Conservation (phyloP, 2,797 vertebrate species). For the Microctenopoma stevenorrisi region DNA sequence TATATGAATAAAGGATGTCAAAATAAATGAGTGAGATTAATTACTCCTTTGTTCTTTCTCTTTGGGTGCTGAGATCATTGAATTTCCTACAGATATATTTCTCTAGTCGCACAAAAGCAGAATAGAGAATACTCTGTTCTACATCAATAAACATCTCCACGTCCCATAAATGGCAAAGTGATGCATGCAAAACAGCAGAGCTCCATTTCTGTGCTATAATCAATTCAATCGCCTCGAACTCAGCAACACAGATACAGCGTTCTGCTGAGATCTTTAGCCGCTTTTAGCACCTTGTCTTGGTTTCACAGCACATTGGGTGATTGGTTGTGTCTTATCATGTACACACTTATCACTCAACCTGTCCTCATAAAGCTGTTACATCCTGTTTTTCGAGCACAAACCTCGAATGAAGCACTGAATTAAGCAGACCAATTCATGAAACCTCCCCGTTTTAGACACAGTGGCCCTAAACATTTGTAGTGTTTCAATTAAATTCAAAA, state of each 20-base stretch:
- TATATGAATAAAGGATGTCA: slow-evolving; percentile 50
- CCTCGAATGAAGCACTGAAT: no score
- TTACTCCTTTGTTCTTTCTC: slow-evolving; percentile 19
- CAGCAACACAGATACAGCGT: no score
- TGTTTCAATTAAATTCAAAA: no score
- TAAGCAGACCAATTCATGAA: no score
- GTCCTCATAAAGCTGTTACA: no score
- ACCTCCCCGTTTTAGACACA: no score
- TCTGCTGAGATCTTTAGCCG: neutral
- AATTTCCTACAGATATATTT: neutral
- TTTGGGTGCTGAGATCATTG: slow-evolving; percentile 6
- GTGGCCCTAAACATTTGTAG: no score
- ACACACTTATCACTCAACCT: no score
- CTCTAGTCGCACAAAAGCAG: neutral
- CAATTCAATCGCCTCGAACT: no score
- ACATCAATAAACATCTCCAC: neutral
- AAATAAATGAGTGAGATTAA: slow-evolving; percentile 52
- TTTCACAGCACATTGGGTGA: neutral
- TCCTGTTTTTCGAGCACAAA: no score
- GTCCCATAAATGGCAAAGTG: no score
- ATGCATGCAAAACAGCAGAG: neutral
- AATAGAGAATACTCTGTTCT: neutral
- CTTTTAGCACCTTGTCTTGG: neutral
- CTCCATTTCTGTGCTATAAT: no score
- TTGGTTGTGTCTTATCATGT: neutral